Evolutionary conservation across 2,113 vertebrate species (phyloP).

Genomic region (Apodemus sylvaticus): DNA sequence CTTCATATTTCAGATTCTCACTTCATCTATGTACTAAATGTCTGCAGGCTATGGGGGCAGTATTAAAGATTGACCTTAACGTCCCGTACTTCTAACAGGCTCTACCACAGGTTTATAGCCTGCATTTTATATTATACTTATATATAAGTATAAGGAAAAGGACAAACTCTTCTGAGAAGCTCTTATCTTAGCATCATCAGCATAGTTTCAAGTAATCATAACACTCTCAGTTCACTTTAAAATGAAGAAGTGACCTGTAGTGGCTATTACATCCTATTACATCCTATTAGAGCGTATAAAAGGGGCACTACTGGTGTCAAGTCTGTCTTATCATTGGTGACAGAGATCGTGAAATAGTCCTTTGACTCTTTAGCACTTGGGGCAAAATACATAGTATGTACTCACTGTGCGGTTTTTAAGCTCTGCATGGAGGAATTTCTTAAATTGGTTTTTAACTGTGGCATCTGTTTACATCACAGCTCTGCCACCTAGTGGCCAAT

Average conservation of each 20-base stretch:
- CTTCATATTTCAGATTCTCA: conserved; percentile 3
- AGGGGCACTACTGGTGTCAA: not conserved
- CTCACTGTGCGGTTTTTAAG: conserved; percentile 34
- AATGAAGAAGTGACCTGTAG: not conserved
- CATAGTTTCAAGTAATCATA: not conserved
- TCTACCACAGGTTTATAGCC: not conserved
- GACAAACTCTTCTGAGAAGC: not conserved
- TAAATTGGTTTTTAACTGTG: not conserved
- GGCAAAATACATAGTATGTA: not conserved
- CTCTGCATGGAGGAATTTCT: not conserved
- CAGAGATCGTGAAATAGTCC: not conserved
- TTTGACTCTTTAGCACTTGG: not conserved
- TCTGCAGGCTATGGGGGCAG: not conserved
- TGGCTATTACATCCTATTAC: conserved; percentile 10
- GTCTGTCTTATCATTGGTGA: not conserved
- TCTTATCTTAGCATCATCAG: not conserved
- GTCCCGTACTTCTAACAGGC: not conserved
- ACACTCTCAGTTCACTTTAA: not conserved
- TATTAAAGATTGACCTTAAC: not conserved
- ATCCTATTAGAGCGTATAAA: not conserved
- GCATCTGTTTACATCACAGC: not conserved
- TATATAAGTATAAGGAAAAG: not conserved
- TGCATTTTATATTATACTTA: not conserved
- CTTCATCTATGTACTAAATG: not conserved
- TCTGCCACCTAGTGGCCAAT: conserved; percentile 74